Conservation (phyloP, 2,888 invertebrate genomes). For the Celastrina argiolus region DNA sequence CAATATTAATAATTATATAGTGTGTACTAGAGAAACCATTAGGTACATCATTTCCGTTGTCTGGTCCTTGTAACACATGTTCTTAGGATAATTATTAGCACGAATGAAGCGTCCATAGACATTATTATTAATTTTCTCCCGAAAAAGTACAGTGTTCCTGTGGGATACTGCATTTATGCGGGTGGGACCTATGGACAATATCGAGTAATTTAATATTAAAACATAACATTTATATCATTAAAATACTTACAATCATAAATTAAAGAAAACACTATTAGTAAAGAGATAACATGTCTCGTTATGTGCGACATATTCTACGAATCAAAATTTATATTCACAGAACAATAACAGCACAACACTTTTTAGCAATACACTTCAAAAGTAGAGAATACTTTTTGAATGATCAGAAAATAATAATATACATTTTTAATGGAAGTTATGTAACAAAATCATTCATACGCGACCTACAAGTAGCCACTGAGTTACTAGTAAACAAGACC, state of each 20-base stretch:
- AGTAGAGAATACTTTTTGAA: neutral
- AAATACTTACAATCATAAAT: slow-evolving; percentile 49
- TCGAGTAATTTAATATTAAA: too few relatives aligned
- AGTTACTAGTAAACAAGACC: slow-evolving; percentile 24
- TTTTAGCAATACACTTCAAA: neutral
- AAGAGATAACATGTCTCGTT: slow-evolving; percentile 34
- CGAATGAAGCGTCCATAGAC: too few relatives aligned
- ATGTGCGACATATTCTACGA: slow-evolving; percentile 22
- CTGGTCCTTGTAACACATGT: too few relatives aligned
- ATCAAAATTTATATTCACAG: neutral
- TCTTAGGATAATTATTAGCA: too few relatives aligned
- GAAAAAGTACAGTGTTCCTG: too few relatives aligned
- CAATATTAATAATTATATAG: too few relatives aligned
- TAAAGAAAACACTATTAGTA: slow-evolving; percentile 42
- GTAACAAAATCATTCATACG: neutral
- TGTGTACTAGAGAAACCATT: too few relatives aligned
- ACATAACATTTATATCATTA: too few relatives aligned
- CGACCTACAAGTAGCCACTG: slow-evolving; percentile 15
- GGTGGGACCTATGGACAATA: too few relatives aligned
- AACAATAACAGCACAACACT: neutral
- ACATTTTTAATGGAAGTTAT: neutral
- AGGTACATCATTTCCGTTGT: too few relatives aligned
- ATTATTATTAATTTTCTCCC: too few relatives aligned
- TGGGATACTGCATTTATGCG: too few relatives aligned
- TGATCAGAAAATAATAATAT: neutral